Evolutionary conservation across 2,888 invertebrate species (phyloP), one percentile per base, ranked within the genome.

Genomic region (Kuschelorhynchus macadamiae): DNA sequence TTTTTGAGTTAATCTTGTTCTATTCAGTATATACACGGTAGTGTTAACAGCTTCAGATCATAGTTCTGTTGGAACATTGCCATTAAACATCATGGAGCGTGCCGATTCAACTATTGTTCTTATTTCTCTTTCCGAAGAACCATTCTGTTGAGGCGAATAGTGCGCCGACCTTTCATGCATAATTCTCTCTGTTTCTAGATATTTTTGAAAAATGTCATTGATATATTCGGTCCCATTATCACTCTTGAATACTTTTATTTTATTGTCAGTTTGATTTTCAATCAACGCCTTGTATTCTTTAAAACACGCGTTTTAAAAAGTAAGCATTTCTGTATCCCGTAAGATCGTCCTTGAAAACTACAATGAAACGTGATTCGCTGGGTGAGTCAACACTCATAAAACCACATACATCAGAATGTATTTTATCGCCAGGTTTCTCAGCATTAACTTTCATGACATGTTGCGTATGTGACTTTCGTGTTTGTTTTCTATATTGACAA

Each of bases 21-120:
- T 72, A 12, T 61, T 76, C 59, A 4, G 71, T 72, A 20, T 69
- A 69, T 41, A 75, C 70, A 1, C 76, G 11, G 79, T 78, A 14
- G 79, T 79, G 21, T 72, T 74, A 1, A 79, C 77, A 16, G 80
- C 82, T 67, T 84, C 81, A 11, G 78, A 78, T 81, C 81, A 83
- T 32, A 80, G 70, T 11, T 63, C 30, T 17, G 69, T 53, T 1
- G 75, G 74, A 14, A 81, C 33, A 41, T 76, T 67, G 20, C 70
- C 71, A 30, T 73, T 65, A 11, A 17, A 39, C 18, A 60, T 12
- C 59, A 60, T 47, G 9, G 49, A 12, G 8, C 49, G 25, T 1
- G 59, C 59, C 32, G 36, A 33, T 50, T 41, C 66, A 25, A 44
- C 53, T 50, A 81, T 71, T 8, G 79, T 79, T 18, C 80, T 46